Percentiles rank a stretch among this genome's conserved stretches.
Conservation (phyloP, 2,888 invertebrate genomes). For the Lordiphosa andalusiaca region DNA sequence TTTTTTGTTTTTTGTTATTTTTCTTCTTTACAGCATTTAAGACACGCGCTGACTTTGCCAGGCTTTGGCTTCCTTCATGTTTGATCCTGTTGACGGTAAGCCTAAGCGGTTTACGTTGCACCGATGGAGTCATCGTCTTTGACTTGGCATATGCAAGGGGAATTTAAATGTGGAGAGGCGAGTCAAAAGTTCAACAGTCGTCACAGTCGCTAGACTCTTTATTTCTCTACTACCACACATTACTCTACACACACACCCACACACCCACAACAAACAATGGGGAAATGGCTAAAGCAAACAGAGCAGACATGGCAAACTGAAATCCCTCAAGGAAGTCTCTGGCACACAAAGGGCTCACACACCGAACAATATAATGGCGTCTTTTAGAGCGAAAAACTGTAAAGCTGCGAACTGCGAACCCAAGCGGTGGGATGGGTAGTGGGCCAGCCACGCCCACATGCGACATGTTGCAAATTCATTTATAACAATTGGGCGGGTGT, state of each 20-base stretch:
- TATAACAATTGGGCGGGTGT: conserved; percentile 47
- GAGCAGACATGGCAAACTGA: conserved; percentile 38
- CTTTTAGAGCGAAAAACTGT: conserved; percentile 19
- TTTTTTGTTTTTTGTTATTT: conserved; percentile 19
- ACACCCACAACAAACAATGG: conserved; percentile 26
- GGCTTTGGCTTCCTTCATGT: conserved; percentile 19
- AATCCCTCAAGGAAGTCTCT: conserved; percentile 58
- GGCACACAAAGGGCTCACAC: conserved; percentile 22
- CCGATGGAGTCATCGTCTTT: conserved; percentile 5
- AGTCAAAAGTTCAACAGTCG: conserved; percentile 66
- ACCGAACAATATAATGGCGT: conserved; percentile 35
- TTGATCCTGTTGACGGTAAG: conserved; percentile 58
- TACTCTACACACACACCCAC: conserved; percentile 43
- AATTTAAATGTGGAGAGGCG: conserved; percentile 26
- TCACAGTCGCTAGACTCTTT: conserved; percentile 49
- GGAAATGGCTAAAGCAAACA: conserved; percentile 7
- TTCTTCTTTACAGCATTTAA: conserved; percentile 28
- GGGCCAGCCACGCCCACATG: conserved; percentile 54
- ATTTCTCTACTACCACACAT: conserved; percentile 35
- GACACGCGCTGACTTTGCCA: conserved; percentile 52
- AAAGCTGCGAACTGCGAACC: conserved; percentile 13
- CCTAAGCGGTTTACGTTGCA: conserved; percentile 60
- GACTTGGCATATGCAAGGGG: conserved; percentile 30
- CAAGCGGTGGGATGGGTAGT: not conserved
- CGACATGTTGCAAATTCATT: conserved; percentile 63